These are phyloP conservation scores for Nasua narica DNA, from an alignment of 2,797 vertebrate species.

Conservation along the genomic window DNA sequence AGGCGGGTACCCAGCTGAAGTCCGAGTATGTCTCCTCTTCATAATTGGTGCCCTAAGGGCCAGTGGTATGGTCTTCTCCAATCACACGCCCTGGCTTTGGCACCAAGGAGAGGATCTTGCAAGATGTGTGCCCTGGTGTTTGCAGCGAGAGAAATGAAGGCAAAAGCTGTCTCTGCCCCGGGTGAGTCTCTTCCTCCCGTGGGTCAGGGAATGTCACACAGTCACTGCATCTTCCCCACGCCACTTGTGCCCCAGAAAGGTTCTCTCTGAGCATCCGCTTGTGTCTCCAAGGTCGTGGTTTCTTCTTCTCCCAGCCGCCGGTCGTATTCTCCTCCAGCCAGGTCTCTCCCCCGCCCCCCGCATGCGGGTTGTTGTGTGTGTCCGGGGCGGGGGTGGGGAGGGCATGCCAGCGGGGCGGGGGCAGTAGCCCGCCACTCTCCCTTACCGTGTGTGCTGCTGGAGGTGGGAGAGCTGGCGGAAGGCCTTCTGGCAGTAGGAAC, in stretches of 20 bases:
- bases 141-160: background rate
- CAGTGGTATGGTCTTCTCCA: background rate
- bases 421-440: conserved; percentile 85
- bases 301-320: conserved; percentile 62
- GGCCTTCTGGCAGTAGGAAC: conserved; percentile 93
- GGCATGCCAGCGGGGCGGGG: conserved; percentile 82
- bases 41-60: background rate
- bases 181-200: background rate
- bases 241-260: conserved; percentile 28
- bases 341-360: conserved; percentile 84
- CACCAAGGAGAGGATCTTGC: conserved; percentile 46
- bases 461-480: conserved; percentile 99
- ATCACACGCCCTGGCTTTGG: background rate
- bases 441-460: conserved; percentile 99
- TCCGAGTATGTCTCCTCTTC: background rate
- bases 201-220: background rate
- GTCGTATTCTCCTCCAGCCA: conserved; percentile 77
- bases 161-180: background rate
- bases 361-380: conserved; percentile 85
- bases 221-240: background rate
- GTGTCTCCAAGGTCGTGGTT: background rate
- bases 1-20: background rate
- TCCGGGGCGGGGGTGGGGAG: conserved; percentile 86
- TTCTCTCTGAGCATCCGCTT: conserved; percentile 5
- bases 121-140: background rate